Evolutionary conservation across 2,113 vertebrate species (phyloP).

Genomic region (Oreocharis arfaki): DNA sequence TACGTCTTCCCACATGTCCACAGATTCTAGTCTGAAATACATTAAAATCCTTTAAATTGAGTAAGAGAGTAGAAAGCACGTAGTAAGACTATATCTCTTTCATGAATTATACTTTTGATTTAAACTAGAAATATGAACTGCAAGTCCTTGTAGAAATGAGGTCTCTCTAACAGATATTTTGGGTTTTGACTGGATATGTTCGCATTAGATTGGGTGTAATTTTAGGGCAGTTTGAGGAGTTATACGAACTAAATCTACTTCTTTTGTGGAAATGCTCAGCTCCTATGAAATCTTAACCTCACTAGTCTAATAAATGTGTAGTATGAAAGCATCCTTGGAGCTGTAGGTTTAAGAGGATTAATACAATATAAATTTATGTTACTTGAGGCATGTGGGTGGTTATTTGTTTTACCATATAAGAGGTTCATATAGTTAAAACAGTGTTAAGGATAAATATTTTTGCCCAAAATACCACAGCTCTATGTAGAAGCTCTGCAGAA

Average conservation of each 20-base stretch:
- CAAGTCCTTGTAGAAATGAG: not conserved
- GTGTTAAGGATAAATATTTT: not conserved
- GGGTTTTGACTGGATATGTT: not conserved
- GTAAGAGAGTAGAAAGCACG: not conserved
- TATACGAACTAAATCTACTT: not conserved
- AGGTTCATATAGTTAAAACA: not conserved
- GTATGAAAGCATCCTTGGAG: not conserved
- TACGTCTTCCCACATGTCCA: not conserved
- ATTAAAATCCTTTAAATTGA: not conserved
- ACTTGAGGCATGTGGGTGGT: not conserved
- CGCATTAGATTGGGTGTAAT: not conserved
- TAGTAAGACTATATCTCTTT: not conserved
- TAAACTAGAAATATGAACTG: not conserved
- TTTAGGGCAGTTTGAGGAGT: not conserved
- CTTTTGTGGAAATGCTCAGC: not conserved
- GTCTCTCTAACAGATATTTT: not conserved
- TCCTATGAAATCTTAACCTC: not conserved
- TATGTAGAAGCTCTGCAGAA: not conserved
- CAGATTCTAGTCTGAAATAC: not conserved
- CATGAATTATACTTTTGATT: not conserved
- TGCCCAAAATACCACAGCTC: not conserved
- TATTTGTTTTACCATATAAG: not conserved
- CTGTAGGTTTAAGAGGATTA: not conserved
- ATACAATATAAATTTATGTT: not conserved
- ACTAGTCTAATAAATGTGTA: not conserved